Evolutionary conservation across 2,797 vertebrate species (phyloP), one percentile per base, ranked within the genome.

Genomic region (Brotula barbata): DNA sequence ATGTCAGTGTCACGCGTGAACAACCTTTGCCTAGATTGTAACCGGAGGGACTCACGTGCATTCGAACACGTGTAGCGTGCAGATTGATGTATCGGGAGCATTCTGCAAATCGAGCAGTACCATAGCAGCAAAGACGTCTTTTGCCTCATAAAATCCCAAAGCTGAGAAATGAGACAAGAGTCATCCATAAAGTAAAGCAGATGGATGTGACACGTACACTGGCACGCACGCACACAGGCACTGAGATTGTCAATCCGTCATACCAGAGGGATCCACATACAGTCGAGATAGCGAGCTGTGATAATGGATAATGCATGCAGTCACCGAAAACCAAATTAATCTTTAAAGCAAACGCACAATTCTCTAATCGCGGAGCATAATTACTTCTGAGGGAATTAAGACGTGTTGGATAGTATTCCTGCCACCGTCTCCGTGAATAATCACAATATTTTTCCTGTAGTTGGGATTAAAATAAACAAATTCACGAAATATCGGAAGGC

Each of bases 331-430:
- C 86, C 73, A 88, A 88, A 87, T 88, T 69, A 86, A 88, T 90
- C 75, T 87, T 88, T 85, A 85, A 89, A 88, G 78, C 84, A 75
- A 73, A 85, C 58, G 58, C 81, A 80, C 72, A 74, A 82, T 87
- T 85, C 81, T 84, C 82, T 87, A 87, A 91, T 89, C 82, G 84
- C 68, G 77, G 60, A 78, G 74, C 82, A 82, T 88, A 88, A 91
- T 89, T 90, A 86, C 86, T 80, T 89, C 68, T 80, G 68, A 81
- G 82, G 71, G 82, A 87, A 85, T 85, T 77, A 78, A 81, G 52
- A 66, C 74, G 82, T 84, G 81, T 84, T 83, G 73, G 72, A 76
- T 36, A 77, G 39, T 74, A 52, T 68, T 71, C 43, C 54, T 73
- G 68, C 60, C 43, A 58, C 58, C 49, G 64, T 69, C 48, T 64